Evolutionary conservation across 2,113 vertebrate genomes (phyloP).

Genomic region (Hippocampus barbouri): DNA sequence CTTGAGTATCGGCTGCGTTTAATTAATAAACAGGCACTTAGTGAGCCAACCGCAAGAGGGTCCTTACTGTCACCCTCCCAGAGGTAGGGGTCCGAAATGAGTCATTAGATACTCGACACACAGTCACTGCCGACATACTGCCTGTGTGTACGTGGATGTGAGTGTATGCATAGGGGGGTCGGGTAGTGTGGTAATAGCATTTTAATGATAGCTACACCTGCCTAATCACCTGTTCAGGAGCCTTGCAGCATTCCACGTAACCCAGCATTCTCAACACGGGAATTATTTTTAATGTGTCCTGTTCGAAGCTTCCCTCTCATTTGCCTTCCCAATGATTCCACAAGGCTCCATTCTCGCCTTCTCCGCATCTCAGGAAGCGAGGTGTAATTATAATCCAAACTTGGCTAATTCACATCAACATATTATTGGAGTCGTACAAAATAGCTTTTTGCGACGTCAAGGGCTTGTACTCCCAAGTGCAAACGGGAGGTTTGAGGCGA

Average conservation of each 20-base stretch:
- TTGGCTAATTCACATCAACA: slow-evolving; percentile 46
- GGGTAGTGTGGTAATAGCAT: slow-evolving; percentile 59
- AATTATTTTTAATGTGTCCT: slow-evolving; percentile 48
- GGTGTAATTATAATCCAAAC: slow-evolving; percentile 50
- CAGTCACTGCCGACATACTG: background rate
- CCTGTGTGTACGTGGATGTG: slow-evolving; percentile 5
- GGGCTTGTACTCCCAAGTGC: background rate
- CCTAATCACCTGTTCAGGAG: slow-evolving; percentile 64
- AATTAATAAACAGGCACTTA: slow-evolving; percentile 67
- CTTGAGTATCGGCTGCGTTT: slow-evolving; percentile 41
- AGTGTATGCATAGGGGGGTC: slow-evolving; percentile 21
- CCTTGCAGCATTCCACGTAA: slow-evolving; percentile 53
- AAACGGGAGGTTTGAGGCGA: slow-evolving; percentile 22
- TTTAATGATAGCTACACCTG: slow-evolving; percentile 69
- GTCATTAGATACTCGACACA: slow-evolving; percentile 49
- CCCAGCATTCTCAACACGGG: slow-evolving; percentile 37
- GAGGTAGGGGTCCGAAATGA: slow-evolving; percentile 58
- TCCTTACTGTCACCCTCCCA: slow-evolving; percentile 59
- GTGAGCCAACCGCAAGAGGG: slow-evolving; percentile 49
- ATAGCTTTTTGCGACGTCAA: background rate
- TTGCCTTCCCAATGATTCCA: slow-evolving; percentile 45
- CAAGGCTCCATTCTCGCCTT: slow-evolving; percentile 33
- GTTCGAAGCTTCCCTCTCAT: slow-evolving; percentile 39
- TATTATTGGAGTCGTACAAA: background rate
- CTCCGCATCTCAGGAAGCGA: slow-evolving; percentile 31